Percentiles rank a stretch among this genome's conserved stretches.
Evolutionary conservation across 2,797 vertebrate genomes (phyloP).

Genomic region (Alosa sapidissima): DNA sequence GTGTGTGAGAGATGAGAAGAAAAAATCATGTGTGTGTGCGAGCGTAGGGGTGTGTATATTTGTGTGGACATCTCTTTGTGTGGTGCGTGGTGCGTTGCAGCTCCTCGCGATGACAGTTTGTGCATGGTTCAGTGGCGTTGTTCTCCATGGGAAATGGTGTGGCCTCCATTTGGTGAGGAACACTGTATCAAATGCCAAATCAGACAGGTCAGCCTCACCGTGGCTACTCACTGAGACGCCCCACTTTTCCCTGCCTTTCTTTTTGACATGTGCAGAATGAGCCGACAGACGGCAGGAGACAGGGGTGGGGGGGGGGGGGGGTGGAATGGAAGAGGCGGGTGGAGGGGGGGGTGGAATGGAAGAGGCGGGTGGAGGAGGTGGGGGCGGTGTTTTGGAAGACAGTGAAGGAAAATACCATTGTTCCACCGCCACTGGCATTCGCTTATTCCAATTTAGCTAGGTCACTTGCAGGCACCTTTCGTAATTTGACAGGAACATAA

Average conservation of each 20-base stretch:
- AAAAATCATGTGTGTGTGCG: neutral
- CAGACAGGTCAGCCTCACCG: conserved; percentile 16
- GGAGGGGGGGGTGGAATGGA: neutral
- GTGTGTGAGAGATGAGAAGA: neutral
- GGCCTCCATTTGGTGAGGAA: conserved; percentile 25
- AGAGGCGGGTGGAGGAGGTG: neutral
- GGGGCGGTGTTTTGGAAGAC: neutral
- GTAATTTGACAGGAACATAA: conserved; percentile 20
- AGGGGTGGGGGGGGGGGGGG: neutral
- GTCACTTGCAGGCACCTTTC: neutral
- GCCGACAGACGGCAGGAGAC: neutral
- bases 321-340: too few relatives aligned
- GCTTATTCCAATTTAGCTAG: neutral
- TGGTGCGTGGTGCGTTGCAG: neutral
- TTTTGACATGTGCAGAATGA: neutral
- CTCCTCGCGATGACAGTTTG: conserved; percentile 6
- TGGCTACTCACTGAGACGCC: neutral
- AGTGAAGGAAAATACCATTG: neutral
- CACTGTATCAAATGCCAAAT: conserved; percentile 34
- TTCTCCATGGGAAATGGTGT: conserved; percentile 8
- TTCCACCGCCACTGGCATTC: neutral
- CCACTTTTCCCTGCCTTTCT: conserved; percentile 7
- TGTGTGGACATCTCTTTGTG: neutral
- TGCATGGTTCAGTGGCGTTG: conserved; percentile 3
- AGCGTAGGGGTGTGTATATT: neutral